Percentiles rank a stretch among this genome's conserved stretches.
phyloP scores from a whole-genome alignment of 2,113 vertebrate species.

The Cyanoderma ruficeps region DNA sequence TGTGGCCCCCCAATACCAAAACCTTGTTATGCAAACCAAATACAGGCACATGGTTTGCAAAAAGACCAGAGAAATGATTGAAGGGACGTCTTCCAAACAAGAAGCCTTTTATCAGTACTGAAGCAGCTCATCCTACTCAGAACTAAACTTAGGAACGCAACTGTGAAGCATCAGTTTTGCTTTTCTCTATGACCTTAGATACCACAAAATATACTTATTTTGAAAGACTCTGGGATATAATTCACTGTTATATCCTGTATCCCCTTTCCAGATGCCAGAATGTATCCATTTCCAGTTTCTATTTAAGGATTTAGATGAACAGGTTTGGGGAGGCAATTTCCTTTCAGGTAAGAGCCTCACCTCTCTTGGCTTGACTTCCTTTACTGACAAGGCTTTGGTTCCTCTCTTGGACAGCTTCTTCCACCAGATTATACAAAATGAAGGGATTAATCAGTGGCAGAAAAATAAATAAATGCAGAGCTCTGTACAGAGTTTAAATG shows the following conservation, averaged over 20 bases:
- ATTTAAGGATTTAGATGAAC: background rate
- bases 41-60: background rate
- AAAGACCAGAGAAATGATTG: background rate
- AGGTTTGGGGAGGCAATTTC: background rate
- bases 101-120: background rate
- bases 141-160: background rate
- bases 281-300: background rate
- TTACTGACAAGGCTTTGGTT: background rate
- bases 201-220: background rate
- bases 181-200: background rate
- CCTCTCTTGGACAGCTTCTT: background rate
- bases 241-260: background rate
- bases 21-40: background rate
- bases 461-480: background rate
- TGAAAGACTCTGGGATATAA: background rate
- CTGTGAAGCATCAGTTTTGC: background rate
- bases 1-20: background rate
- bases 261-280: background rate
- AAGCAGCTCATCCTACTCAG: background rate
- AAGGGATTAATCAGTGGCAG: constrained; percentile 22
- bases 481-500: background rate
- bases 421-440: background rate
- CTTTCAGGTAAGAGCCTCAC: background rate
- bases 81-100: background rate
- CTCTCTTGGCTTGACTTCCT: background rate